These are phyloP conservation scores for Vidua macroura DNA, from an alignment of 2,113 vertebrate genomes.

Conservation along the genomic window DNA sequence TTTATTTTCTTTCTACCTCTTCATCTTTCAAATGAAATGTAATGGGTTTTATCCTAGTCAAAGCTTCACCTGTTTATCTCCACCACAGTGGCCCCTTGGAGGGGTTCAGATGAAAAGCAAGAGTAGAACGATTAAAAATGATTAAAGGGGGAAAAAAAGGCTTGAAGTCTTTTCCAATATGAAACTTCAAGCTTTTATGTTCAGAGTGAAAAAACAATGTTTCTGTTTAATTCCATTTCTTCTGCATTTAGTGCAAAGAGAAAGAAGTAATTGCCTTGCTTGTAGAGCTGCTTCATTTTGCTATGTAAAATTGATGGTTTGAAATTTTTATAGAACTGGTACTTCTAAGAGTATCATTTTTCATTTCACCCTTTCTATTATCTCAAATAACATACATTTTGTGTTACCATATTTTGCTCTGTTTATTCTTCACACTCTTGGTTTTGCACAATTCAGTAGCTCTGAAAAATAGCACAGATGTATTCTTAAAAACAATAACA, in stretches of 20 bases:
- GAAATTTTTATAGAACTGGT: background rate
- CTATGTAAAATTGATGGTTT: background rate
- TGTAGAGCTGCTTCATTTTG: background rate
- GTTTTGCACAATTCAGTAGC: background rate
- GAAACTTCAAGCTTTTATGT: background rate
- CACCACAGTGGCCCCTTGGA: background rate
- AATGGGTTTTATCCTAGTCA: background rate
- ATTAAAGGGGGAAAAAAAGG: background rate
- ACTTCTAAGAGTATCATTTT: constrained; percentile 17
- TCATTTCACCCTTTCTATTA: constrained; percentile 24
- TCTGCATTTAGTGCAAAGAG: background rate
- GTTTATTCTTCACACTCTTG: constrained; percentile 13
- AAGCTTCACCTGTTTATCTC: background rate
- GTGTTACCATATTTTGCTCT: background rate
- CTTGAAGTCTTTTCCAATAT: background rate
- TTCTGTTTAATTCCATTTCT: constrained; percentile 18
- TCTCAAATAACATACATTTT: constrained; percentile 3
- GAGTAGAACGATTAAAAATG: background rate
- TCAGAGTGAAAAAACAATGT: background rate
- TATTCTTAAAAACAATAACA: background rate
- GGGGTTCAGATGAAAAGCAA: background rate
- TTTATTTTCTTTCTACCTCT: background rate
- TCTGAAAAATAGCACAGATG: background rate
- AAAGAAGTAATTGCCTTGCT: constrained; percentile 14
- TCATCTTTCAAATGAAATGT: background rate